A percentile compares a stretch with the other conserved stretches of the same genome.
Conservation (phyloP, 2,888 invertebrate species). For the Cabera pusaria region DNA sequence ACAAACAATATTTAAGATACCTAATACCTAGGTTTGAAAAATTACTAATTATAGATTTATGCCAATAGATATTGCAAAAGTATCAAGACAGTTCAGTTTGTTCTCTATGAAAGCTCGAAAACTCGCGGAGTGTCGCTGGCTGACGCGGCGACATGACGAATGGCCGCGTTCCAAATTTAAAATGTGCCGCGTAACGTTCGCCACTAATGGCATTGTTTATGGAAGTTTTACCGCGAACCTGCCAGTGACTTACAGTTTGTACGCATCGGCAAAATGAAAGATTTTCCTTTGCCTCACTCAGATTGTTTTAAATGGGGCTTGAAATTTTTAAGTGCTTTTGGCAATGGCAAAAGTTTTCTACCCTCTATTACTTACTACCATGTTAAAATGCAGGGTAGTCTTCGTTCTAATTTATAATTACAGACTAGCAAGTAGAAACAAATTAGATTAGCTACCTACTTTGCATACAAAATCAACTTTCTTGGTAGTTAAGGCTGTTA, state of each 20-base stretch:
- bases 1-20: too few species aligned
- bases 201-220: conserved; percentile 81
- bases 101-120: conserved; percentile 27
- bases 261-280: conserved; percentile 52
- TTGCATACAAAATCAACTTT: conserved; percentile 40
- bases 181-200: conserved; percentile 79
- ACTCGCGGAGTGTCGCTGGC: conserved; percentile 65
- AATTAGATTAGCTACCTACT: conserved; percentile 4
- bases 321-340: conserved; percentile 54
- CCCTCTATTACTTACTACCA: too few species aligned
- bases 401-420: conserved; percentile 2
- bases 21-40: too few species aligned
- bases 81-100: conserved; percentile 43
- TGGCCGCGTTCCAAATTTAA: conserved; percentile 81
- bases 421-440: not conserved
- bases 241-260: conserved; percentile 73
- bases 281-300: conserved; percentile 43
- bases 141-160: conserved; percentile 79
- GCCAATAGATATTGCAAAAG: conserved; percentile 37
- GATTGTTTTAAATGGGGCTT: conserved; percentile 58
- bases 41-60: not conserved
- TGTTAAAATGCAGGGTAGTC: too few species aligned
- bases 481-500: conserved; percentile 23
- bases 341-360: not conserved
- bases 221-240: conserved; percentile 62